Percentiles rank a stretch among this genome's conserved stretches.
phyloP scores from a whole-genome alignment of 2,888 invertebrate genomes.

The Apodemia duryi region DNA sequence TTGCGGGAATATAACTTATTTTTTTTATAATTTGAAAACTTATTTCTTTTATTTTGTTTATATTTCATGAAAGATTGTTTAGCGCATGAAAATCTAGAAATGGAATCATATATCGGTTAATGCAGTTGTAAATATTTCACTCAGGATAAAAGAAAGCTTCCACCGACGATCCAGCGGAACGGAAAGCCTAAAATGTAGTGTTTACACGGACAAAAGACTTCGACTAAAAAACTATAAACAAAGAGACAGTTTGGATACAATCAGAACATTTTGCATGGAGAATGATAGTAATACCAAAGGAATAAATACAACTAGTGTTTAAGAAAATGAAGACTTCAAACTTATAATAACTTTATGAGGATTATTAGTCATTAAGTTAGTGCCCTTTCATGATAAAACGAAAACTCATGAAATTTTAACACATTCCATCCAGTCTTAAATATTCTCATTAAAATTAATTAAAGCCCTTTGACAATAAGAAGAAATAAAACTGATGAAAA shows the following conservation, averaged over 20 bases:
- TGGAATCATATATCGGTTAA: slow-evolving; percentile 1
- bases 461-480: background rate
- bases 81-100: slow-evolving; percentile 8
- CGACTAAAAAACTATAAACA: slow-evolving; percentile 25
- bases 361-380: slow-evolving; percentile 4
- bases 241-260: slow-evolving; percentile 30
- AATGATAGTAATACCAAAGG: slow-evolving; percentile 26
- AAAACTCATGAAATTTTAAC: slow-evolving; percentile 10
- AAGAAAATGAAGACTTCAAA: slow-evolving; percentile 18
- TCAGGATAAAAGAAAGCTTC: slow-evolving; percentile 36
- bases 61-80: slow-evolving; percentile 8
- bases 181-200: slow-evolving; percentile 24
- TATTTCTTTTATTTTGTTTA: slow-evolving; percentile 1
- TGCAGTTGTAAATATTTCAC: slow-evolving; percentile 25
- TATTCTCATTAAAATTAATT: background rate
- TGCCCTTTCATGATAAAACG: slow-evolving; percentile 2
- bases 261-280: slow-evolving; percentile 27
- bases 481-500: background rate
- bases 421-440: background rate
- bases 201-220: slow-evolving; percentile 19
- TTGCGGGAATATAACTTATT: too few relatives aligned
- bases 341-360: background rate
- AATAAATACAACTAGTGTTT: slow-evolving; percentile 27
- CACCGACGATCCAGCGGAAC: slow-evolving; percentile 27
- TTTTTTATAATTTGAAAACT: background rate